Conservation (phyloP, 1,140 invertebrate genomes). For the Bombus terrestris region DNA sequence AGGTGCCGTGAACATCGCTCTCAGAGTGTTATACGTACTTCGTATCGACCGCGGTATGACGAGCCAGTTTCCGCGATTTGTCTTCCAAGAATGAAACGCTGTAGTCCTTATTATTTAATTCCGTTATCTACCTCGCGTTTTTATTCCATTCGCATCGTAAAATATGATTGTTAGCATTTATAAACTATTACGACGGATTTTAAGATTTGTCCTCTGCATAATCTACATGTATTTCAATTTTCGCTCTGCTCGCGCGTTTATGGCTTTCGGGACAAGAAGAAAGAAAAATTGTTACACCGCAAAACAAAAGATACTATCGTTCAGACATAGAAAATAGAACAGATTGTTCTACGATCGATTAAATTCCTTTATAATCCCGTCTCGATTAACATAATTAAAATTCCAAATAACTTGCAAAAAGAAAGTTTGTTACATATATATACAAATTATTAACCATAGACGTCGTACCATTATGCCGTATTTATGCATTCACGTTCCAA, state of each 20-base stretch:
- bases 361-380: background rate
- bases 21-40: conserved; percentile 55
- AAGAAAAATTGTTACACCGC: too few relatives aligned
- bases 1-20: conserved; percentile 75
- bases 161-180: background rate
- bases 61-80: conserved; percentile 75
- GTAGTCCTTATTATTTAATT: conserved; percentile 15
- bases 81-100: conserved; percentile 59
- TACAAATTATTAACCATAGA: background rate
- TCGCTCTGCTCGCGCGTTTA: too few relatives aligned
- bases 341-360: background rate
- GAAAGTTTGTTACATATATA: background rate
- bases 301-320: too few relatives aligned
- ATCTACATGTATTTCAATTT: background rate
- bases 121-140: background rate
- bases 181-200: background rate
- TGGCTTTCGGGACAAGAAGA: too few relatives aligned
- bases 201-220: too few relatives aligned
- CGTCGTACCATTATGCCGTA: too few relatives aligned
- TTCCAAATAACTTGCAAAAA: background rate
- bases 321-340: too few relatives aligned
- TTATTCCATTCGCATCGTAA: too few relatives aligned
- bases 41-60: conserved; percentile 57
- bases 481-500: background rate
- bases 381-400: background rate